These are phyloP conservation scores for Gnathonemus longibarbis DNA, from an alignment of 2,113 vertebrate species.

Conservation along the genomic window DNA sequence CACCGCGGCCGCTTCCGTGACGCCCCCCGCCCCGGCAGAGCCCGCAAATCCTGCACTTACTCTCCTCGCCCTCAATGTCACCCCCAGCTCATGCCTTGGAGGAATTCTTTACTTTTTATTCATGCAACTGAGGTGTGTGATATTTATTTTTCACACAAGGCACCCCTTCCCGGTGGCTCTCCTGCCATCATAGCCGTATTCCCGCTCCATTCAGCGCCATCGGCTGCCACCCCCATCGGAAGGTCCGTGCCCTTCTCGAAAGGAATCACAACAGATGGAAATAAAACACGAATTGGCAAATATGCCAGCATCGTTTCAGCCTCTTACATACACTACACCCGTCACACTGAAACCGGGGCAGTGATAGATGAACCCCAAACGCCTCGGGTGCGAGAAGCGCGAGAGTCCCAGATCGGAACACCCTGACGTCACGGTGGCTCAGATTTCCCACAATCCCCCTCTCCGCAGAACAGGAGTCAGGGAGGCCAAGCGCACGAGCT, in stretches of 20 bases:
- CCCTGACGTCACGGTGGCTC: background rate
- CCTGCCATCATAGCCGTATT: background rate
- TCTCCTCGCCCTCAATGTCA: background rate
- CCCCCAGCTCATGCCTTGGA: background rate
- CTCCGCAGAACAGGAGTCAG: background rate
- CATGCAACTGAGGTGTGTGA: background rate
- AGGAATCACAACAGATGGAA: background rate
- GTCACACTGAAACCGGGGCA: background rate
- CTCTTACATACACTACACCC: background rate
- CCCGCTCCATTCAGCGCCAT: background rate
- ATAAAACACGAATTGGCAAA: background rate
- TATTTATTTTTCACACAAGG: background rate
- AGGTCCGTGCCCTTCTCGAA: background rate
- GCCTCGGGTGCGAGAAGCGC: background rate
- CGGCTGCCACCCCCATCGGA: background rate
- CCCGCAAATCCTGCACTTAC: background rate
- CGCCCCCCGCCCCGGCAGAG: background rate
- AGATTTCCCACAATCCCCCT: background rate
- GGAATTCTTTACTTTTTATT: background rate
- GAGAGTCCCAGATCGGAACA: background rate
- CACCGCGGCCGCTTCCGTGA: background rate
- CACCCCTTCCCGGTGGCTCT: background rate
- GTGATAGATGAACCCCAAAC: background rate
- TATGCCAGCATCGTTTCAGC: background rate
- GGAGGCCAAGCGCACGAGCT: background rate